A percentile compares a stretch with the other conserved stretches of the same genome.
Evolutionary conservation across 2,888 invertebrate genomes (phyloP).

Genomic region (Marronus borbonicus): DNA sequence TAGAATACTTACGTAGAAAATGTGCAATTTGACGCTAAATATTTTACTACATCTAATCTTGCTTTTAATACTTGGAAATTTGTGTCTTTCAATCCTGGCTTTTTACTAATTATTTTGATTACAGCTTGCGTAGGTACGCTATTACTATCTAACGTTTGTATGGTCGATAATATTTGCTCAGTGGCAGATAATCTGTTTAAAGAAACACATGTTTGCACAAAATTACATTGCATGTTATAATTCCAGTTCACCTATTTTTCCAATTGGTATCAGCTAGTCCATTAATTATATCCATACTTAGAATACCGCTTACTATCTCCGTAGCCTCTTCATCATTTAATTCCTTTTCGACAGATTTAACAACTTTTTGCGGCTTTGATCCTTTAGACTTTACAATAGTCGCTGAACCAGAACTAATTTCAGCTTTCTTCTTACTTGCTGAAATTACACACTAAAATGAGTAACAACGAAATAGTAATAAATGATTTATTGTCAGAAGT

Average conservation of each 20-base stretch:
- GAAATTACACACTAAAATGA: neutral
- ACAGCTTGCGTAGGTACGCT: conserved; percentile 84
- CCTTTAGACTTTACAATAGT: conserved; percentile 61
- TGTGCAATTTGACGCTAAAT: conserved; percentile 83
- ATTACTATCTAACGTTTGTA: conserved; percentile 76
- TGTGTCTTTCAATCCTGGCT: conserved; percentile 91
- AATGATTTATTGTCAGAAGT: no score
- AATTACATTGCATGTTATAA: conserved; percentile 56
- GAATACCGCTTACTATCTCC: conserved; percentile 78
- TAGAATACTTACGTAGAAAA: conserved; percentile 75
- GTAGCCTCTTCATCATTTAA: conserved; percentile 85
- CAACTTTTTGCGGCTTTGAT: conserved; percentile 57
- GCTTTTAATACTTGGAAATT: conserved; percentile 93
- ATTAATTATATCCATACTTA: conserved; percentile 76
- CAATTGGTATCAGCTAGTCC: conserved; percentile 87
- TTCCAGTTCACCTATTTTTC: conserved; percentile 76
- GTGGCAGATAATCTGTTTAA: conserved; percentile 78
- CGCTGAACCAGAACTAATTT: conserved; percentile 67
- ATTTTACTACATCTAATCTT: conserved; percentile 84
- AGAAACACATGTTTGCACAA: conserved; percentile 19
- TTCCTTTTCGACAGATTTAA: conserved; percentile 76
- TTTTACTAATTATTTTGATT: conserved; percentile 81
- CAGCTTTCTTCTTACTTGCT: conserved; percentile 45
- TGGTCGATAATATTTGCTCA: conserved; percentile 78
- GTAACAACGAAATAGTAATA: no score